Percentiles rank a stretch among this genome's conserved stretches.
Conservation (phyloP, 1,140 invertebrate genomes). For the Drosophila rufa region DNA sequence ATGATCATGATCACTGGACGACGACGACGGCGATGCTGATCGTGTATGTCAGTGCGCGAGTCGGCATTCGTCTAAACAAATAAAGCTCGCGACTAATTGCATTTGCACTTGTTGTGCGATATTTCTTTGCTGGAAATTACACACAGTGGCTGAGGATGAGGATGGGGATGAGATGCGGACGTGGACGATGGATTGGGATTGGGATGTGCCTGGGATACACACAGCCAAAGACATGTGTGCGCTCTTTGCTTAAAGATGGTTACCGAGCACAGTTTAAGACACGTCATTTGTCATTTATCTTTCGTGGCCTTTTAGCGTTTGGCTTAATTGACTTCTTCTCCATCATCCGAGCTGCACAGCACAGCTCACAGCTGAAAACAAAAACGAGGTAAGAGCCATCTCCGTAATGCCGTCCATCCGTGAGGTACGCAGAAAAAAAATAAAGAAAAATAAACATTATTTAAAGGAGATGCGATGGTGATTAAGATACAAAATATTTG, state of each 20-base stretch:
- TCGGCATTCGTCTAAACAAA: conserved; percentile 80
- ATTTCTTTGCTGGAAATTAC: conserved; percentile 79
- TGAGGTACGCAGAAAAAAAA: neutral
- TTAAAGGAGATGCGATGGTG: neutral
- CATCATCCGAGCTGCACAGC: conserved; percentile 22
- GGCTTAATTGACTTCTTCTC: conserved; percentile 78
- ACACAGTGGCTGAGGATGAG: conserved; percentile 51
- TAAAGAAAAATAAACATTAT: neutral
- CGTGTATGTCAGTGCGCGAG: conserved; percentile 24
- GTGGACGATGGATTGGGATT: conserved; percentile 10
- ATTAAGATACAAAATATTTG: no score
- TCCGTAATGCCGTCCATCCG: conserved; percentile 9
- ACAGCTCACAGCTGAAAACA: conserved; percentile 23
- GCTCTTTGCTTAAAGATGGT: conserved; percentile 44
- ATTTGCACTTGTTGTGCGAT: conserved; percentile 83
- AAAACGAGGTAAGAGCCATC: conserved; percentile 16
- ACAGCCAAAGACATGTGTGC: neutral
- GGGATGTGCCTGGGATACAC: conserved; percentile 3
- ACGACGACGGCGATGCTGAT: conserved; percentile 12
- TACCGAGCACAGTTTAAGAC: conserved; percentile 63
- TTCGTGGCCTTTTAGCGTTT: conserved; percentile 75
- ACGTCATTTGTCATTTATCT: conserved; percentile 83
- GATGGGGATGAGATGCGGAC: neutral
- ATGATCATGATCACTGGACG: conserved; percentile 21
- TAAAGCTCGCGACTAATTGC: conserved; percentile 79